phyloP scores from a whole-genome alignment of 2,113 vertebrate species.

The Callospermophilus lateralis region DNA sequence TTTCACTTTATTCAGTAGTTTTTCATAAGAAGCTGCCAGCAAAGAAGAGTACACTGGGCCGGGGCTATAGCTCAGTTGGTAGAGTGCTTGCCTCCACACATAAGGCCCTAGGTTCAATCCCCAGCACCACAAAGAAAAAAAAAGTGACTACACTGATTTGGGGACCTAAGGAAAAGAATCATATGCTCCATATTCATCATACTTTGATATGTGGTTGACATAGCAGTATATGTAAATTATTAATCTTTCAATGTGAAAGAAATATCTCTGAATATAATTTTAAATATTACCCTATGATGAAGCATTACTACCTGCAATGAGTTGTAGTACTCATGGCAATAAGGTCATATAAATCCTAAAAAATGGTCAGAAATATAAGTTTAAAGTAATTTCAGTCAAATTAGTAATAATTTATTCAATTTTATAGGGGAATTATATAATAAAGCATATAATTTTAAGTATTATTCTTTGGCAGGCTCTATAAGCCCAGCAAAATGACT shows the following conservation, averaged over 20 bases:
- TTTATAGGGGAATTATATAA: slow-evolving; percentile 14
- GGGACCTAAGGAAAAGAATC: not conserved
- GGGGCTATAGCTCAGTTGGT: too few relatives aligned
- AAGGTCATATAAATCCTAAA: slow-evolving; percentile 42
- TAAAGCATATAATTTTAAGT: not conserved
- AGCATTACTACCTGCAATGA: not conserved
- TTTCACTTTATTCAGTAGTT: not conserved
- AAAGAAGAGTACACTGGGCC: not conserved
- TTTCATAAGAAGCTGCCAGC: not conserved
- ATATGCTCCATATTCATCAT: not conserved
- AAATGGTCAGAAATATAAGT: slow-evolving; percentile 54
- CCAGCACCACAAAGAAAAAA: too few relatives aligned
- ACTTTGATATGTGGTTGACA: slow-evolving; percentile 2
- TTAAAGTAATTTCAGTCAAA: not conserved
- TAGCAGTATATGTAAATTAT: slow-evolving; percentile 48
- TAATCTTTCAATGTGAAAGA: slow-evolving; percentile 53
- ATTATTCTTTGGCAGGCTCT: slow-evolving; percentile 14
- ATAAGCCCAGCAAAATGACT: not conserved
- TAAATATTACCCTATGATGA: slow-evolving; percentile 43
- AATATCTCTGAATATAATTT: slow-evolving; percentile 53
- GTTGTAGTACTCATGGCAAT: slow-evolving; percentile 32
- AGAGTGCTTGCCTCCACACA: too few relatives aligned
- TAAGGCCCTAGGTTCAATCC: too few relatives aligned
- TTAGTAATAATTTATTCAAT: not conserved
- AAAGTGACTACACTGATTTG: not conserved